These are phyloP conservation scores for Macrosteles quadrilineatus DNA, from an alignment of 1,140 invertebrate species.

Conservation along the genomic window DNA sequence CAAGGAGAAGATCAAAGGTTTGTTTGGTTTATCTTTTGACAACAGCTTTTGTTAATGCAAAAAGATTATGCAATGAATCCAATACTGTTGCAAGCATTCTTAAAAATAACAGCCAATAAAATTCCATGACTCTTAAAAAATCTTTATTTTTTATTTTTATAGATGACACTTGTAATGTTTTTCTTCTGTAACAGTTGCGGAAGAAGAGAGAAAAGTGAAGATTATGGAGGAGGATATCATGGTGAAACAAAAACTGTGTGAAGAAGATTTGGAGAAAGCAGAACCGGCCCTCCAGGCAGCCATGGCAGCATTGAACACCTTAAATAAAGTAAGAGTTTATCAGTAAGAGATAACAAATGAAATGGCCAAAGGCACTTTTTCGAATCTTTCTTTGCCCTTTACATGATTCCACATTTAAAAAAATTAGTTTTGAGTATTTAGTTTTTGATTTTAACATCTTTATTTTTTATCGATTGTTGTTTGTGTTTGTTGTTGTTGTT, in stretches of 20 bases:
- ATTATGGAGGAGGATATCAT: conserved; percentile 85
- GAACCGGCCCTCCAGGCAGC: conserved; percentile 89
- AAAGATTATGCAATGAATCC: too few species aligned
- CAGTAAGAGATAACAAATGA: too few species aligned
- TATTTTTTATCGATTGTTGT: too few species aligned
- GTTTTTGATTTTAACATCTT: background rate
- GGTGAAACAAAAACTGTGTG: conserved; percentile 82
- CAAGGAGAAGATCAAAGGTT: conserved; percentile 80
- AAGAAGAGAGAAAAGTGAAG: conserved; percentile 88
- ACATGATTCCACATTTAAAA: background rate
- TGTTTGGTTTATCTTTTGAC: too few species aligned
- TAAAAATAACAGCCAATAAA: too few species aligned
- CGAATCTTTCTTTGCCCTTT: background rate
- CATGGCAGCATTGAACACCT: conserved; percentile 85
- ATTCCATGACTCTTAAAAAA: too few species aligned
- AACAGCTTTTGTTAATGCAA: too few species aligned
- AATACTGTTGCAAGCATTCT: too few species aligned
- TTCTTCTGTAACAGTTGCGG: conserved; percentile 54
- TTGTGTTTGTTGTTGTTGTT: too few species aligned
- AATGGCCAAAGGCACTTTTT: background rate
- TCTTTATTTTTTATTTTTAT: conserved; percentile 3
- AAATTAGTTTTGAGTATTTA: too few species aligned
- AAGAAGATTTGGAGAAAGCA: conserved; percentile 85
- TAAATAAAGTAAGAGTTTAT: conserved; percentile 71
- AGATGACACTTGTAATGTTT: background rate